Percentiles rank a stretch among this genome's conserved stretches.
These are phyloP conservation scores for Hoplostethus mediterraneus DNA, from an alignment of 2,797 vertebrate species.

Conservation along the genomic window DNA sequence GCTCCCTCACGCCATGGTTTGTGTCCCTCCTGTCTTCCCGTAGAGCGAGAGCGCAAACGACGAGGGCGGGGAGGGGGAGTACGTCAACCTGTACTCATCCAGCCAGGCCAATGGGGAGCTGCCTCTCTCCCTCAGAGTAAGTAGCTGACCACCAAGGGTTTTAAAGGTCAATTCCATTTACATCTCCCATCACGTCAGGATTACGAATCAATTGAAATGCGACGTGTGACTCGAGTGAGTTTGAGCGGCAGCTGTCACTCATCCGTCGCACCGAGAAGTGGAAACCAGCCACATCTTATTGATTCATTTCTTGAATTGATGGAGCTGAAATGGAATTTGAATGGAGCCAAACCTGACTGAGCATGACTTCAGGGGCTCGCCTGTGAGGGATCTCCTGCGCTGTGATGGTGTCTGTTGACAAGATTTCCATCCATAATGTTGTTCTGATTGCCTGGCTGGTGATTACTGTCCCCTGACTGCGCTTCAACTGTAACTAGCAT, in stretches of 20 bases:
- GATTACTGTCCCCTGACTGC: constrained; percentile 58
- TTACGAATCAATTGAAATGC: constrained; percentile 60
- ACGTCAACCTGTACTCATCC: constrained; percentile 96
- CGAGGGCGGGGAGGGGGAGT: constrained; percentile 94
- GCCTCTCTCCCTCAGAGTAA: constrained; percentile 92
- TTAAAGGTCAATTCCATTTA: constrained; percentile 73
- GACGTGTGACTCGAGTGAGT: constrained; percentile 15
- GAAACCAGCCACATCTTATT: constrained; percentile 26
- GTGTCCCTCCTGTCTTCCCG: constrained; percentile 86
- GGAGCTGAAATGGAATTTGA: constrained; percentile 62
- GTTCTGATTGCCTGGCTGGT: constrained; percentile 64
- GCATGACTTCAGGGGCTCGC: constrained; percentile 66
- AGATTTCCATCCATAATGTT: constrained; percentile 53
- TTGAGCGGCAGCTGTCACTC: constrained; percentile 10
- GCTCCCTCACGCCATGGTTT: constrained; percentile 70
- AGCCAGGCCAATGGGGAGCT: constrained; percentile 93
- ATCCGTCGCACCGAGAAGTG: constrained; percentile 1
- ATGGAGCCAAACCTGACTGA: constrained; percentile 55
- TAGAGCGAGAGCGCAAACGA: constrained; percentile 94
- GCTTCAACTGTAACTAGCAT: constrained; percentile 59
- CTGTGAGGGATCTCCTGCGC: constrained; percentile 49
- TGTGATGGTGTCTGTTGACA: constrained; percentile 53
- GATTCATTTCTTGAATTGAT: constrained; percentile 67
- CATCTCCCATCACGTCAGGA: constrained; percentile 57
- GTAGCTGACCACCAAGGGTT: constrained; percentile 80